Evolutionary conservation across 2,797 vertebrate genomes (phyloP).

Genomic region (Diceros bicornis): DNA sequence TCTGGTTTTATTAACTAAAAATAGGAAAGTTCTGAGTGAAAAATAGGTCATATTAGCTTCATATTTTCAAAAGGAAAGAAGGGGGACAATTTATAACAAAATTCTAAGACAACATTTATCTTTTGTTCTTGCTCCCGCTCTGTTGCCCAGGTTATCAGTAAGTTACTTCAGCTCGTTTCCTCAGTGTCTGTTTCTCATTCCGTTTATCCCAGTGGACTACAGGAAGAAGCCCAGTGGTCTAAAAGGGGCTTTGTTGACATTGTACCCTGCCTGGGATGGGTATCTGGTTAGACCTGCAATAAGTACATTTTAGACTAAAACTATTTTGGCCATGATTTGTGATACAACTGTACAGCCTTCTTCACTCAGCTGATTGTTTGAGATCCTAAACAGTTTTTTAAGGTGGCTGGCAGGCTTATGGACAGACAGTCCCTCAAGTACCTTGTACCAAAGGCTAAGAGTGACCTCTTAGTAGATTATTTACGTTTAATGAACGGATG

Average conservation of each 20-base stretch:
- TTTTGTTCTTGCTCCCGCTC: background rate
- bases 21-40: background rate
- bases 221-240: background rate
- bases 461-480: background rate
- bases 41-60: background rate
- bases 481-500: background rate
- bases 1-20: background rate
- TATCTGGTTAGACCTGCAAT: background rate
- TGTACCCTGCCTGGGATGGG: background rate
- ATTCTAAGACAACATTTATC: background rate
- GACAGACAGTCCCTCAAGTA: background rate
- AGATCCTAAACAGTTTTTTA: background rate
- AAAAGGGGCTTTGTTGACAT: background rate
- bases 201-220: background rate
- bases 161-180: background rate
- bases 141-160: background rate
- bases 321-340: background rate
- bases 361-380: background rate
- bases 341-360: background rate
- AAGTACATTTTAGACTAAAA: background rate
- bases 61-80: background rate
- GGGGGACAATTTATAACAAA: background rate
- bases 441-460: background rate
- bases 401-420: background rate
- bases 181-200: background rate